phyloP scores from a whole-genome alignment of 1,140 invertebrate species.

The Rhizoglyphus robini region DNA sequence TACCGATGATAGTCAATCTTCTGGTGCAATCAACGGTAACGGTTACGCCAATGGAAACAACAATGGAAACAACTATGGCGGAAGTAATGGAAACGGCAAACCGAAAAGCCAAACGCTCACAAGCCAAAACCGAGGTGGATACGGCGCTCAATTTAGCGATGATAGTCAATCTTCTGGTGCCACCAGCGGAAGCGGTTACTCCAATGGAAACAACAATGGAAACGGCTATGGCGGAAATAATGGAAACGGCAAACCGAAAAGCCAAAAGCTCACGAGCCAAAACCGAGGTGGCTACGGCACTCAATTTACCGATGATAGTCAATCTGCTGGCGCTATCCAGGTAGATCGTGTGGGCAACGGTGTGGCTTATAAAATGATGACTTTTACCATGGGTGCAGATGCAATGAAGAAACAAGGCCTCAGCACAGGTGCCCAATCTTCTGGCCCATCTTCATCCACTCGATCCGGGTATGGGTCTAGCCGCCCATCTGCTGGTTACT shows the following conservation, averaged over 20 bases:
- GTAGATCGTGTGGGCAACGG: background rate
- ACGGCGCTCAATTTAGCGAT: background rate
- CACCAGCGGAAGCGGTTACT: too few species aligned
- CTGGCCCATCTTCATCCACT: background rate
- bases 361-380: background rate
- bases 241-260: background rate
- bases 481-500: background rate
- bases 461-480: background rate
- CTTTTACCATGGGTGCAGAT: constrained; percentile 1
- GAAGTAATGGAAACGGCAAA: too few species aligned
- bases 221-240: too few species aligned
- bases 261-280: background rate
- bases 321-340: background rate
- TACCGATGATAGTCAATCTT: too few species aligned
- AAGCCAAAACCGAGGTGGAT: background rate
- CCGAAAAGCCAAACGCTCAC: background rate
- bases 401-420: background rate
- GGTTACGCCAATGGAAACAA: too few species aligned
- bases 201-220: too few species aligned
- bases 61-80: too few species aligned
- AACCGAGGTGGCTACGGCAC: background rate
- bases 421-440: background rate
- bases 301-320: background rate
- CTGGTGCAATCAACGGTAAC: too few species aligned
- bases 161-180: background rate